Conservation (phyloP, 1,140 invertebrate species). For the Drosophila mojavensis region DNA sequence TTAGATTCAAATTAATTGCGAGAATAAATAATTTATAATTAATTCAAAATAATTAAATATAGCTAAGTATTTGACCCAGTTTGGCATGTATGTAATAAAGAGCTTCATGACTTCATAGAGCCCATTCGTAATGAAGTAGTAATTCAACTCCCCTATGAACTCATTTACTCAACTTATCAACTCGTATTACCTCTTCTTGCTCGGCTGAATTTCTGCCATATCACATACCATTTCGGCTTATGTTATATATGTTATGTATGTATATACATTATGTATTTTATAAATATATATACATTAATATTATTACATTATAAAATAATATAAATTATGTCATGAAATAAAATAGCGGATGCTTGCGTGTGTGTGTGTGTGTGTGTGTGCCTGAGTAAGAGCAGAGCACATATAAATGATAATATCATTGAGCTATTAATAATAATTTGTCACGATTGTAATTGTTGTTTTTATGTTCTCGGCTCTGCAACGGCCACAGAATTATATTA, state of each 20-base stretch:
- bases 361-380: constrained; percentile 33
- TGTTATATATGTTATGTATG: no score
- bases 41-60: constrained; percentile 53
- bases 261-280: no score
- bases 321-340: constrained; percentile 52
- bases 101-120: no score
- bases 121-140: no score
- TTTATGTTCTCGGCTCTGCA: constrained; percentile 2
- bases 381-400: constrained; percentile 34
- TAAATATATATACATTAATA: no score
- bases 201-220: no score
- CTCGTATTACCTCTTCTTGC: no score
- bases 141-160: no score
- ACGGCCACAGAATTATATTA: constrained; percentile 58
- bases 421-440: constrained; percentile 81
- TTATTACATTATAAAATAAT: constrained; percentile 21
- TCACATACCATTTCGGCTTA: no score
- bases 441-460: constrained; percentile 38
- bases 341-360: no score
- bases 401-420: constrained; percentile 79
- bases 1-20: constrained; percentile 4
- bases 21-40: constrained; percentile 36
- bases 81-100: background rate
- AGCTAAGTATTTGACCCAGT: background rate
- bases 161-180: no score